These are phyloP conservation scores for Caenorhabditis sp. DNA, from an alignment of 2,888 invertebrate species.

Conservation along the genomic window DNA sequence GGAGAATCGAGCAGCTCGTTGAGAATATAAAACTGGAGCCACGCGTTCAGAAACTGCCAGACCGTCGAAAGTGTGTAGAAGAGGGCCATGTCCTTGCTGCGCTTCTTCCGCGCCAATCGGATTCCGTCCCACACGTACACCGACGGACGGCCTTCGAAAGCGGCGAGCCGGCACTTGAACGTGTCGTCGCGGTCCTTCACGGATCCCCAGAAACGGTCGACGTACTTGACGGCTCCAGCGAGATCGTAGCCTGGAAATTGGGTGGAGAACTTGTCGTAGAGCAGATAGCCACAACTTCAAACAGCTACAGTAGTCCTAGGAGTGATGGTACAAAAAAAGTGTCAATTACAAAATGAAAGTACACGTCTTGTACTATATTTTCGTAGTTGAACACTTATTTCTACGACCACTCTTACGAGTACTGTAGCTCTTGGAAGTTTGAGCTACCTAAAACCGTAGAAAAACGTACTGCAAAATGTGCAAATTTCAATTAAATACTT, in stretches of 20 bases:
- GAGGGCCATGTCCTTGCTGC: constrained; percentile 67
- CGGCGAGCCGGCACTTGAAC: constrained; percentile 63
- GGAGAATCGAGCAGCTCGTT: constrained; percentile 74
- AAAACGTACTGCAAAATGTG: too few relatives aligned
- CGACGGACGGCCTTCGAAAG: constrained; percentile 72
- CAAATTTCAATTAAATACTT: too few relatives aligned
- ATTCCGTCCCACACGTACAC: constrained; percentile 78
- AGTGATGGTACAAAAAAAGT: too few relatives aligned
- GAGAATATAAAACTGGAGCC: constrained; percentile 73
- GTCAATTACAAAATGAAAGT: too few relatives aligned
- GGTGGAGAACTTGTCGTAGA: too few relatives aligned
- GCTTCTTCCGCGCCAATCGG: constrained; percentile 70
- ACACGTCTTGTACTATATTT: too few relatives aligned
- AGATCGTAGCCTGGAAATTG: constrained; percentile 71
- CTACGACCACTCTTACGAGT: too few relatives aligned
- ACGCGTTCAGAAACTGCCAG: constrained; percentile 73
- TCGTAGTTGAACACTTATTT: too few relatives aligned
- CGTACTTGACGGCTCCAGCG: constrained; percentile 70
- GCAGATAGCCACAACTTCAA: too few relatives aligned
- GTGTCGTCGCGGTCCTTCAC: constrained; percentile 58
- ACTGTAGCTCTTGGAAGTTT: too few relatives aligned
- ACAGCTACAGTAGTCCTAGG: too few relatives aligned
- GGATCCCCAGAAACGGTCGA: constrained; percentile 70
- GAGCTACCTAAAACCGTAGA: too few relatives aligned
- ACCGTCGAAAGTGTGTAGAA: constrained; percentile 73